These are phyloP conservation scores for Melitaea athalia DNA, from an alignment of 2,888 invertebrate species.

Conservation along the genomic window DNA sequence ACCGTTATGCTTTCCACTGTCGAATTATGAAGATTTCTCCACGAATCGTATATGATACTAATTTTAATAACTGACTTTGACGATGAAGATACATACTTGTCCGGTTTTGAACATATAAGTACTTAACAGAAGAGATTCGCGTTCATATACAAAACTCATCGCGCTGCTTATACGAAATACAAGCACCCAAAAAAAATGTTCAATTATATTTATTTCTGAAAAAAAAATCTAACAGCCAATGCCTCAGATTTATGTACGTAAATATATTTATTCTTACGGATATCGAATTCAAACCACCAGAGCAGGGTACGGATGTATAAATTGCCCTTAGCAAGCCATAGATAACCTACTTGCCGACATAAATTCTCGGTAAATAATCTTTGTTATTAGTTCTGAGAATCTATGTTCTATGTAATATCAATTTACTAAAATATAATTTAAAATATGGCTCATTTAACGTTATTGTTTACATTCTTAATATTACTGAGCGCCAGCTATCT, in stretches of 20 bases:
- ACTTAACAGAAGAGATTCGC: too few species aligned
- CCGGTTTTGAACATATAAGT: too few species aligned
- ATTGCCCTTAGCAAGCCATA: conserved; percentile 44
- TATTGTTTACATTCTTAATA: too few species aligned
- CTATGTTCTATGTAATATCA: conserved; percentile 2
- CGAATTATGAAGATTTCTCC: too few species aligned
- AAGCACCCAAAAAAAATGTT: not conserved
- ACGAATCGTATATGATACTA: too few species aligned
- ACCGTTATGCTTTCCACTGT: too few species aligned
- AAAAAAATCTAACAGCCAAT: conserved; percentile 12
- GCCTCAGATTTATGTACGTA: conserved; percentile 27
- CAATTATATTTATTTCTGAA: not conserved
- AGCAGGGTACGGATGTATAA: conserved; percentile 46
- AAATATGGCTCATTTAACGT: too few species aligned
- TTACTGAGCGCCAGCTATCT: too few species aligned
- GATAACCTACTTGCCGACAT: conserved; percentile 46
- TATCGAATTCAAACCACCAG: conserved; percentile 42
- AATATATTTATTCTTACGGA: conserved; percentile 37
- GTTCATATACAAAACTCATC: too few species aligned
- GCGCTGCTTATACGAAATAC: not conserved
- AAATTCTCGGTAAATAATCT: conserved; percentile 49
- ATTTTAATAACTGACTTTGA: too few species aligned
- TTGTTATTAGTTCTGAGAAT: conserved; percentile 35
- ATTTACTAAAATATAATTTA: not conserved
- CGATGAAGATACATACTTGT: too few species aligned